Evolutionary conservation across 2,113 vertebrate species (phyloP), one percentile per base, ranked within the genome.

Genomic region (Thunnus thynnus): DNA sequence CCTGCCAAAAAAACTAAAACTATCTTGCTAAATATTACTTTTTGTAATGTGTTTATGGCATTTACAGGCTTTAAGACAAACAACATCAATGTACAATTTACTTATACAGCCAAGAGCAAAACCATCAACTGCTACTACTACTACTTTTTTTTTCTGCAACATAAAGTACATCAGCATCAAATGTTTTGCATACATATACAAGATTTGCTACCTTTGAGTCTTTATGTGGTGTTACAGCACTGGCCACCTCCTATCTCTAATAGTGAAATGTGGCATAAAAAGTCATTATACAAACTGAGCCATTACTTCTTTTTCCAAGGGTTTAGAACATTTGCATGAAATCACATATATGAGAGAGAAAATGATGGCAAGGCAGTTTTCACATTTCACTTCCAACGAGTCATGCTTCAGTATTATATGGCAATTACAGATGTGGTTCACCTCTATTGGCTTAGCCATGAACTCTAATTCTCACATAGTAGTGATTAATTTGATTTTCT

Each of bases 341-440:
- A 93, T 92, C 82, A 81, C 89, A 93, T 87, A 88, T 85, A 80
- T 85, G 83, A 85, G 68, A 76, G 65, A 62, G 82, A 91, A 92
- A 94, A 86, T 88, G 91, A 93, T 90, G 90, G 91, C 86, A 55
- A 62, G 61, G 92, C 93, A 91, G 65, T 94, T 92, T 94, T 93
- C 78, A 90, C 86, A 88, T 90, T 86, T 86, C 86, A 87, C 82
- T 92, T 88, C 82, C 81, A 91, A 86, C 76, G 57, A 86, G 88
- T 88, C 92, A 91, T 89, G 87, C 90, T 89, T 88, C 89, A 83
- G 84, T 86, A 93, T 93, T 83, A 90, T 89, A 82, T 82, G 79
- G 84, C 87, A 93, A 93, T 94, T 93, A 93, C 82, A 92, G 93
- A 88, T 68, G 81, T 77, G 86, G 87, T 88, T 92, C 91, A 91